Percentiles rank a stretch among this genome's conserved stretches.
Evolutionary conservation across 2,888 invertebrate genomes (phyloP).

Genomic region (Eugnorisma glareosa): DNA sequence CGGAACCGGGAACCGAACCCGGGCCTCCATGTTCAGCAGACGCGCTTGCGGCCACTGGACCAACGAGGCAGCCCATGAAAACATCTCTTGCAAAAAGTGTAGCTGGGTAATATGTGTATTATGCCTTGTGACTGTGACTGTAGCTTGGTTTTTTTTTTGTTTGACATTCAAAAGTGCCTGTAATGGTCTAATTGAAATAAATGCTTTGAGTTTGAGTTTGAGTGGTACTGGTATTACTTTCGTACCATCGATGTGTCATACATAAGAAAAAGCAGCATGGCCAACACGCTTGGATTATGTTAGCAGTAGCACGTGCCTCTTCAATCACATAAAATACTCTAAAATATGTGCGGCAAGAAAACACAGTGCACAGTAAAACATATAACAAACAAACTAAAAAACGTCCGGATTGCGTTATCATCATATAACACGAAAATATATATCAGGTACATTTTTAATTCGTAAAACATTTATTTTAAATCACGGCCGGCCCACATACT

Average conservation of each 20-base stretch:
- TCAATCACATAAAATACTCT: conserved; percentile 49
- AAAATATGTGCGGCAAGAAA: conserved; percentile 41
- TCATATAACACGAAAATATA: conserved; percentile 44
- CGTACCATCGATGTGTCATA: conserved; percentile 18
- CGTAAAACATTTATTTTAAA: conserved; percentile 36
- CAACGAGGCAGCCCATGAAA: neutral
- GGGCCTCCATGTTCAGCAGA: no score
- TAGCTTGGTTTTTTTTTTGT: no score
- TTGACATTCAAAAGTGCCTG: no score
- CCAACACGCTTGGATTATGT: neutral
- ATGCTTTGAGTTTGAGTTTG: no score
- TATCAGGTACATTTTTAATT: conserved; percentile 32
- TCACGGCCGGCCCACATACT: conserved; percentile 14
- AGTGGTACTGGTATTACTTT: neutral
- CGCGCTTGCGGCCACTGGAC: no score
- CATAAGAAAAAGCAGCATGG: conserved; percentile 1
- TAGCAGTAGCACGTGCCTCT: neutral
- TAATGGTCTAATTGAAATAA: no score
- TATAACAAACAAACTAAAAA: conserved; percentile 40
- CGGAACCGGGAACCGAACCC: no score
- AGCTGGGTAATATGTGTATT: neutral
- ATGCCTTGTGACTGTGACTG: no score
- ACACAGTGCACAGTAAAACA: conserved; percentile 32
- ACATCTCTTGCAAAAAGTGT: neutral
- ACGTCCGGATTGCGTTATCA: conserved; percentile 44